Evolutionary conservation across 2,888 invertebrate species (phyloP).

Genomic region (Brachycybe producta): DNA sequence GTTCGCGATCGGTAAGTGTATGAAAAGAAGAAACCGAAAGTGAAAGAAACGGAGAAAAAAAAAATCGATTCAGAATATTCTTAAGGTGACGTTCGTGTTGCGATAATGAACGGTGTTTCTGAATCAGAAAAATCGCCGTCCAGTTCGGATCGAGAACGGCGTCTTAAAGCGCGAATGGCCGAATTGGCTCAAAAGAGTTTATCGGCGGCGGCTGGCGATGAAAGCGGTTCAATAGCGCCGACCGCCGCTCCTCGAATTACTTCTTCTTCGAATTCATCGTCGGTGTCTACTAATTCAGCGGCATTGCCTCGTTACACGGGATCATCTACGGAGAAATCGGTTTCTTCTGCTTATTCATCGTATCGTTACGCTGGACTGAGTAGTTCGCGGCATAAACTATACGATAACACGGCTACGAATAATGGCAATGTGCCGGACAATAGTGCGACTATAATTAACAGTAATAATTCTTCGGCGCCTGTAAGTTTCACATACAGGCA

Average conservation of each 20-base stretch:
- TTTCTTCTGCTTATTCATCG: too few species aligned
- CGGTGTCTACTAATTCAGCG: background rate
- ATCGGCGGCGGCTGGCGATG: conserved; percentile 1
- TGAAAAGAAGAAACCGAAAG: too few species aligned
- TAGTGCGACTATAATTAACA: too few species aligned
- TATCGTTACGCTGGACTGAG: conserved; percentile 11
- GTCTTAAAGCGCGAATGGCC: conserved; percentile 10
- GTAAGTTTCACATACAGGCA: too few species aligned
- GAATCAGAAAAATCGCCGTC: background rate
- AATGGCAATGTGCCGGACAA: too few species aligned
- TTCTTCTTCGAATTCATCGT: background rate
- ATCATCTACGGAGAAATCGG: conserved; percentile 5
- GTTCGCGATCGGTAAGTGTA: too few species aligned
- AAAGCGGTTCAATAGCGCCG: background rate
- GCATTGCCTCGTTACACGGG: background rate
- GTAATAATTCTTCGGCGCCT: too few species aligned
- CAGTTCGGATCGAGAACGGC: background rate
- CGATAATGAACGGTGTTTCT: background rate
- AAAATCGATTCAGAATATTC: too few species aligned
- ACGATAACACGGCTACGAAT: background rate
- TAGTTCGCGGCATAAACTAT: conserved; percentile 5
- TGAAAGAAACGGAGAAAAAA: too few species aligned
- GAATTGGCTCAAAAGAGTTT: conserved; percentile 10
- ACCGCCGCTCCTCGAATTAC: background rate
- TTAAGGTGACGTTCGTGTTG: background rate